These are phyloP conservation scores for Leptinotarsa rubiginosa DNA, from an alignment of 2,888 invertebrate genomes.

Conservation along the genomic window DNA sequence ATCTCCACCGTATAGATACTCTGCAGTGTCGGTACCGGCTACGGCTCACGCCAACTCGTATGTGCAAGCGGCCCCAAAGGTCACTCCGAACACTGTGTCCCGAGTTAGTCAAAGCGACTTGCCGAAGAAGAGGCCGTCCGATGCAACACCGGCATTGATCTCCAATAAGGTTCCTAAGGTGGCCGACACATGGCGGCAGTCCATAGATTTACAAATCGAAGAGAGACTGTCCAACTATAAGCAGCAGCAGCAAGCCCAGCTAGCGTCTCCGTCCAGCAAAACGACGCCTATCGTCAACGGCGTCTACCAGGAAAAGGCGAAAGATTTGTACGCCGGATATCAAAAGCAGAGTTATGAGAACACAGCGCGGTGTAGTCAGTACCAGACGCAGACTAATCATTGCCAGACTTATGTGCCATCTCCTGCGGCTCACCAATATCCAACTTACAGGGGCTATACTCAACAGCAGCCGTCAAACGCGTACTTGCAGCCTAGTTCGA, in stretches of 20 bases:
- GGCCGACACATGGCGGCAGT: slow-evolving; percentile 69
- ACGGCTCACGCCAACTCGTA: slow-evolving; percentile 56
- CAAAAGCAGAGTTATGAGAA: slow-evolving; percentile 55
- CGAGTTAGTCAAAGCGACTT: slow-evolving; percentile 35
- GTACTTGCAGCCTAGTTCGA: slow-evolving; percentile 51
- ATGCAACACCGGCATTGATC: slow-evolving; percentile 54
- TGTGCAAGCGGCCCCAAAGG: slow-evolving; percentile 37
- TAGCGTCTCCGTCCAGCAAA: slow-evolving; percentile 21
- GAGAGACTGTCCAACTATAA: slow-evolving; percentile 67
- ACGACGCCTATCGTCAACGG: slow-evolving; percentile 31
- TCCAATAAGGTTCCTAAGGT: slow-evolving; percentile 68
- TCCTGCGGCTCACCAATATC: slow-evolving; percentile 59
- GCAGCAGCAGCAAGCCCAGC: slow-evolving; percentile 53
- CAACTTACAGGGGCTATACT: slow-evolving; percentile 52
- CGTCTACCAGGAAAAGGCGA: slow-evolving; percentile 50
- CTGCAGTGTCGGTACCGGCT: slow-evolving; percentile 49
- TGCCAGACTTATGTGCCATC: slow-evolving; percentile 62
- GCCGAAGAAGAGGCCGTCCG: slow-evolving; percentile 63
- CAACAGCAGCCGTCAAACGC: slow-evolving; percentile 48
- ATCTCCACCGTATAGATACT: slow-evolving; percentile 42
- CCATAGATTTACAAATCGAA: slow-evolving; percentile 71
- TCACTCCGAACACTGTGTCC: background rate
- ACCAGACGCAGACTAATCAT: slow-evolving; percentile 55
- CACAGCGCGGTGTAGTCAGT: slow-evolving; percentile 48
- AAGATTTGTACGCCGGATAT: slow-evolving; percentile 52